Evolutionary conservation across 2,797 vertebrate species (phyloP).

Genomic region (Labeo calbasu): DNA sequence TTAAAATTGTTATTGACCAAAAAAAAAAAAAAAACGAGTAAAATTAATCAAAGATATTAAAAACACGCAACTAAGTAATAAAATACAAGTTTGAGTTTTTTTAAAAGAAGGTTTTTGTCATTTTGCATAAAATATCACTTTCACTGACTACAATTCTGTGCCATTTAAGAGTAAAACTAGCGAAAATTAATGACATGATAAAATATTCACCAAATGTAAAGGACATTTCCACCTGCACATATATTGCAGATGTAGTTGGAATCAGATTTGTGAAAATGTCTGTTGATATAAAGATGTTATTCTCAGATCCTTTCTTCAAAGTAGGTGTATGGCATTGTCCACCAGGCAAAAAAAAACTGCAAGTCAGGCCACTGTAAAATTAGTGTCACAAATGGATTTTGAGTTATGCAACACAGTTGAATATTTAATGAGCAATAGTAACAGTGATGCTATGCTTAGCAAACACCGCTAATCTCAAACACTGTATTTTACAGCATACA

Average conservation of each 20-base stretch:
- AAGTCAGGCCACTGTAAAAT: neutral
- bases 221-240: neutral
- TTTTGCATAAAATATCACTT: neutral
- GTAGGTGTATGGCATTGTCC: neutral
- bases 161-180: neutral
- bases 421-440: conserved; percentile 1
- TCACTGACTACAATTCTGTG: neutral
- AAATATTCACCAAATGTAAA: neutral
- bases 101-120: neutral
- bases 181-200: neutral
- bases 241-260: neutral
- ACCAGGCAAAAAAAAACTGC: neutral
- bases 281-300: neutral
- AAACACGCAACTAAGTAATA: neutral
- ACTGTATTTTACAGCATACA: neutral
- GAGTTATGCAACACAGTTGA: neutral
- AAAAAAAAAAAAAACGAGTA: no score
- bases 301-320: neutral
- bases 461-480: neutral
- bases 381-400: neutral
- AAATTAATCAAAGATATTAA: no score
- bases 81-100: neutral
- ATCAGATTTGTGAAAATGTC: neutral
- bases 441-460: neutral
- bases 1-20: no score